These are phyloP conservation scores for Cephus nigrinus DNA, from an alignment of 2,888 invertebrate species.

Conservation along the genomic window DNA sequence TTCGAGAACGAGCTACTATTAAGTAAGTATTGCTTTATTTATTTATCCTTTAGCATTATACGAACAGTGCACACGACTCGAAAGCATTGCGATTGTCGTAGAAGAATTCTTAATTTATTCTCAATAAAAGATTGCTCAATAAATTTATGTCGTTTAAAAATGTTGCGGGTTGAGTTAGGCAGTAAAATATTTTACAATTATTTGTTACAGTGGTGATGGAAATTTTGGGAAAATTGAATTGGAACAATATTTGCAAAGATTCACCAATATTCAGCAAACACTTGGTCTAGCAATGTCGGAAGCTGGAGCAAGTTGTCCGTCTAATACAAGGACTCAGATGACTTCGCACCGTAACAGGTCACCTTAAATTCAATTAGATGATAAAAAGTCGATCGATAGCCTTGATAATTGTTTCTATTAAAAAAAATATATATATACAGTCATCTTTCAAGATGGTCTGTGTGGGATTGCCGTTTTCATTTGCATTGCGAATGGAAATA, in stretches of 20 bases:
- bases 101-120: neutral
- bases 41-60: neutral
- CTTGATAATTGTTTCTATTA: neutral
- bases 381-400: conserved; percentile 1
- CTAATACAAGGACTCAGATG: neutral
- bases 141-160: conserved; percentile 69
- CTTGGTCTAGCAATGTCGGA: conserved; percentile 44
- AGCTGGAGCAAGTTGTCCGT: conserved; percentile 20
- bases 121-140: conserved; percentile 71
- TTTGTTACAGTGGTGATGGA: conserved; percentile 28
- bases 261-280: conserved; percentile 46
- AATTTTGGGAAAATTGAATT: conserved; percentile 31
- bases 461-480: conserved; percentile 40
- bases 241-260: conserved; percentile 45
- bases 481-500: conserved; percentile 5
- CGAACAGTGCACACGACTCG: too few species aligned
- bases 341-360: neutral
- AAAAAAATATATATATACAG: conserved; percentile 3
- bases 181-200: neutral
- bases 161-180: conserved; percentile 56
- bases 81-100: neutral
- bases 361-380: conserved; percentile 14
- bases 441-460: conserved; percentile 16
- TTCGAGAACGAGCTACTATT: conserved; percentile 36
- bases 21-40: conserved; percentile 5